Base-by-base conservation (phyloP, 2,888 invertebrate genomes). In the Platycheirus albimanus region DNA sequence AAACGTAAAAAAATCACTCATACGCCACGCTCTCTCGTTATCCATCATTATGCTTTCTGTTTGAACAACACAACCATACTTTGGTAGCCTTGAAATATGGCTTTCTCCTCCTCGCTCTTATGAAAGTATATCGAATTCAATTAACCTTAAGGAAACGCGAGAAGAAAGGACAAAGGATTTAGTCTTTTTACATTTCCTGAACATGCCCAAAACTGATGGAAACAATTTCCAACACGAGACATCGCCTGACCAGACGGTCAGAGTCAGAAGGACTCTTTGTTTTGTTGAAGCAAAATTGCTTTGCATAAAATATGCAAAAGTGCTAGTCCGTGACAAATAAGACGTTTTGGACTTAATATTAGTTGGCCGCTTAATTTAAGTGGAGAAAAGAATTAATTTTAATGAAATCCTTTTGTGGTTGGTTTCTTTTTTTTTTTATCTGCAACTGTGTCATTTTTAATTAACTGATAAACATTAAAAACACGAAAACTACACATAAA, bases 161-260 rank as follows among this genome's bases (percentile, higher is more conserved):
- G 43, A 4, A n/a, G 19, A 1, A 36, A 24, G 8, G 20, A 70
- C 15, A 19, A 74, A 74, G 67, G 69, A 51, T 56, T 79, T 17
- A 17, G 43, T 43, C 20, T 45, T 43, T 6, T 43, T 45, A 76
- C 75, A 64, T 76, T 76, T 80, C 76, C 76, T 76, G 64, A 52
- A 70, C 64, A 70, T 76, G 64, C 28, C 54, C 20, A 49, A 72
- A 51, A 41, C 43, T 36, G 47, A 49, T 56, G 69, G 8, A 63
- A 69, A 63, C 69, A 70, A 70, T 78, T 78, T 58, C 10, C 66
- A 70, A 56, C 80, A 80, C 80, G 80, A 51, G 15, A 80, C 15
- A 80, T 80, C 45, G 76, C 80, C 69, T 80, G 80, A 66, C 69
- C 0, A 1, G n/a, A n/a, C n/a, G n/a, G n/a, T n/a, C n/a, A n/a